Evolutionary conservation across 2,888 invertebrate species (phyloP), one percentile per base, ranked within the genome.

Genomic region (Proisotoma minuta): DNA sequence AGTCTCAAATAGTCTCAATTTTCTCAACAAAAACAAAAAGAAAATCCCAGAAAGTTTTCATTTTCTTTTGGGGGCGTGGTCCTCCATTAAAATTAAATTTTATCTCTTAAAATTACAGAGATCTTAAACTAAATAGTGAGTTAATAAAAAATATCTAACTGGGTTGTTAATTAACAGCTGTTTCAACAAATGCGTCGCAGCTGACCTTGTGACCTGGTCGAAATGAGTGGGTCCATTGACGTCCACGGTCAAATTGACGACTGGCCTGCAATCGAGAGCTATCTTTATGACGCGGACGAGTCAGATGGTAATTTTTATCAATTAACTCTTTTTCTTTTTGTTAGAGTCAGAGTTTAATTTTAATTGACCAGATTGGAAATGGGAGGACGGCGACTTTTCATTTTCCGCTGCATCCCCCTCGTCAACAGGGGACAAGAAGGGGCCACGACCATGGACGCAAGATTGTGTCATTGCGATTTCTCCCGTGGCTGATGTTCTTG

Each of bases 401-500:
- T 10, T 15, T 34, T 34, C 34, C 15, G 34, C 34, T 10, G 15
- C 15, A 10, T 34, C 34, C 15, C 34, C 34, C 15, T 10, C 29
- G 26, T 18, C 43, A 22, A 15, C 26, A 15, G 43, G 34, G n/a
- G 29, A 29, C 34, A 43, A 12, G 50, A 18, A 49, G 15, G 49
- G 53, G 58, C 43, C 57, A 34, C 8, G 8, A 34, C 39, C 51
- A 20, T 89, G 89, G 85, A 77, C 89, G 15, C 85, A 87, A 75
- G 82, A 84, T 18, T 83, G 87, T 69, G 78, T 83, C 62, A 77
- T 87, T 67, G 85, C 88, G 0, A 77, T 86, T n/a, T 87, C 87
- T 12, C 87, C 90, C 1, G 82, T 85, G 47, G 85, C 85, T 48
- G 89, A 90, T 76, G 76, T 87, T 26, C 79, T 90, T 68, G 86